phyloP scores from a whole-genome alignment of 2,113 vertebrate species.

The Stigmatopora argus region DNA sequence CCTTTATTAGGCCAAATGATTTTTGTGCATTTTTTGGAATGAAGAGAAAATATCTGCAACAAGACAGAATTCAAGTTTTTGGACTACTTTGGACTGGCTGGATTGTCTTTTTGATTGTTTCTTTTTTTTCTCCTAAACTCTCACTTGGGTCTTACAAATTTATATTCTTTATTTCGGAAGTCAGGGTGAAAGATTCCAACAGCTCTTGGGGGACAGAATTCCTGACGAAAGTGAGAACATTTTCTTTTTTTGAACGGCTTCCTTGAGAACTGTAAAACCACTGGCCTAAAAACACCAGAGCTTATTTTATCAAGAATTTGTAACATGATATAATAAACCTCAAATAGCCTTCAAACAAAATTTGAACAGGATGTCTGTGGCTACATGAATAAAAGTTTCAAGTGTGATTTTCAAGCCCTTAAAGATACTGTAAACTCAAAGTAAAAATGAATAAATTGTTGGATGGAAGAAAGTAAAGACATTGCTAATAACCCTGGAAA shows the following conservation, averaged over 20 bases:
- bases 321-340: neutral
- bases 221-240: constrained; percentile 22
- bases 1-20: constrained; percentile 12
- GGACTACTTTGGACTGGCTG: constrained; percentile 34
- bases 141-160: neutral
- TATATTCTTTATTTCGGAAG: constrained; percentile 49
- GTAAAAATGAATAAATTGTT: too few species aligned
- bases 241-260: neutral
- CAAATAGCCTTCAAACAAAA: too few species aligned
- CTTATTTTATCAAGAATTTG: neutral
- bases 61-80: neutral
- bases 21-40: constrained; percentile 10
- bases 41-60: neutral
- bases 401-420: neutral
- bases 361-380: neutral
- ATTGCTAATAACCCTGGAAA: too few species aligned
- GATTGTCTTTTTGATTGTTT: constrained; percentile 36
- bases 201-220: constrained; percentile 33
- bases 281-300: neutral
- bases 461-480: too few species aligned
- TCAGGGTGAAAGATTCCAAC: constrained; percentile 29
- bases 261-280: neutral
- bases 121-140: neutral
- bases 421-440: too few species aligned
- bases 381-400: neutral